These are phyloP conservation scores for Poicephalus meyeri DNA, from an alignment of 2,113 vertebrate genomes.

Conservation along the genomic window DNA sequence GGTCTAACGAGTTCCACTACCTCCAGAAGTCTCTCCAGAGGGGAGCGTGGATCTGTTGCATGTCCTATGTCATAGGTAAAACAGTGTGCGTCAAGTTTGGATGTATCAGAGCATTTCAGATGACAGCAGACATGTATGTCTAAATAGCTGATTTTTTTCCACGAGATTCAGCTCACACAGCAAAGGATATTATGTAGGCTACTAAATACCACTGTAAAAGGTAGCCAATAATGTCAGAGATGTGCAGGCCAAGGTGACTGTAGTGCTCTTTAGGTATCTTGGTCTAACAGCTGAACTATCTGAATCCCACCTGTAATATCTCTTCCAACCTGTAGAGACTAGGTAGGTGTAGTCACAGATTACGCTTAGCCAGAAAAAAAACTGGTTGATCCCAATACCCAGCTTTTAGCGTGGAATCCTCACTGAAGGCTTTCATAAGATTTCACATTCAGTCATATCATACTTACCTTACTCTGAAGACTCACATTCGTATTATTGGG, in stretches of 20 bases:
- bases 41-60: rapidly evolving
- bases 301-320: background rate
- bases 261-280: background rate
- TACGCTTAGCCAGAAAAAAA: background rate
- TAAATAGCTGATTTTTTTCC: background rate
- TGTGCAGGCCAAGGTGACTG: too few relatives aligned
- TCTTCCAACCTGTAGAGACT: background rate
- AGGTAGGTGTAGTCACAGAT: background rate
- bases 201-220: background rate
- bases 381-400: background rate
- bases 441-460: background rate
- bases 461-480: background rate
- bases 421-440: background rate
- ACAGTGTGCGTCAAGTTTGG: background rate
- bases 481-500: background rate
- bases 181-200: background rate
- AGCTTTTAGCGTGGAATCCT: background rate
- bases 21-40: background rate
- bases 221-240: background rate
- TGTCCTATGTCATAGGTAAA: background rate
- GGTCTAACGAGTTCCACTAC: background rate
- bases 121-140: background rate
- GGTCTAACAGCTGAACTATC: background rate
- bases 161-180: background rate
- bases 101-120: background rate